Conservation (phyloP, 2,888 invertebrate species). For the Zeuzera pyrina region DNA sequence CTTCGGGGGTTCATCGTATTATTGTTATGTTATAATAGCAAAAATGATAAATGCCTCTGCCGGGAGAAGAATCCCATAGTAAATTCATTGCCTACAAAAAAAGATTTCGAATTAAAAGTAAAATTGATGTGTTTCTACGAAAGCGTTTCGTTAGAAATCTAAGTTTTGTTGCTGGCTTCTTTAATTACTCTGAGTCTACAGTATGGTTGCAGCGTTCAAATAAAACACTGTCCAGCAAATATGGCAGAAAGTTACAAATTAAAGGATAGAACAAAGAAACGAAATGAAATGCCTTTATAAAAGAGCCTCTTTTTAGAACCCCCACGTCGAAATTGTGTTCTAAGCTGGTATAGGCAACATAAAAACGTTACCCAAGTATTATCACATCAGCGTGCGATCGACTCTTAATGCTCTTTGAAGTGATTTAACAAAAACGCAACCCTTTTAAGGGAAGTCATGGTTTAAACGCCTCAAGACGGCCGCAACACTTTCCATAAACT, state of each 20-base stretch:
- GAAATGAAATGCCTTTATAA: slow-evolving; percentile 38
- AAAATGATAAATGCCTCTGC: slow-evolving; percentile 68
- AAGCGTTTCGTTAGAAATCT: too few relatives aligned
- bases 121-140: too few relatives aligned
- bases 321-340: slow-evolving; percentile 56
- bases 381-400: slow-evolving; percentile 49
- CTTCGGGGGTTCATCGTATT: slow-evolving; percentile 60
- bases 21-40: slow-evolving; percentile 63
- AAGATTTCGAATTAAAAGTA: too few relatives aligned
- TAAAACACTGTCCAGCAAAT: slow-evolving; percentile 29
- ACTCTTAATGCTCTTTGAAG: slow-evolving; percentile 42
- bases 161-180: neutral
- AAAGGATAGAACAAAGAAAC: slow-evolving; percentile 52
- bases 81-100: neutral
- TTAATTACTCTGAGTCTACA: neutral
- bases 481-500: slow-evolving; percentile 65
- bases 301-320: slow-evolving; percentile 53
- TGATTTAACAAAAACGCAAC: slow-evolving; percentile 67
- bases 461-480: slow-evolving; percentile 51
- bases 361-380: slow-evolving; percentile 45
- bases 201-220: too few relatives aligned
- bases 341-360: slow-evolving; percentile 37
- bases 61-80: slow-evolving; percentile 36
- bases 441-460: slow-evolving; percentile 65
- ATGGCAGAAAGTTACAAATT: slow-evolving; percentile 59